Evolutionary conservation across 2,113 vertebrate genomes (phyloP), one percentile per base, ranked within the genome.

Genomic region (Ramphastos sulfuratus): DNA sequence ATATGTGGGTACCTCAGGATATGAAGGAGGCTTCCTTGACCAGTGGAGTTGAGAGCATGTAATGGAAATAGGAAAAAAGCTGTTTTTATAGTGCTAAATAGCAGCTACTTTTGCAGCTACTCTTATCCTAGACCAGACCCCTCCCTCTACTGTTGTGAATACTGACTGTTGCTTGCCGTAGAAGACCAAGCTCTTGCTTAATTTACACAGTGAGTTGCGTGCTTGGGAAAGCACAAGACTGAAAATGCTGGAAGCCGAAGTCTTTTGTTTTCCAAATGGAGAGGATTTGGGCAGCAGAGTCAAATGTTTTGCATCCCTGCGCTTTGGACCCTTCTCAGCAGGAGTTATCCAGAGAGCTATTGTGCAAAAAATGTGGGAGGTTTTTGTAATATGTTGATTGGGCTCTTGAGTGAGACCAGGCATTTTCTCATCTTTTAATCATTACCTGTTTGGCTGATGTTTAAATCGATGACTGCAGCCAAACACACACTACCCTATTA

Each of bases 391-490:
- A 14, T 31, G 75, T 89, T 92, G 94, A 94, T 75, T 72, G n/a
- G 66, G 35, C 82, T 81, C 66, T 75, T 75, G 70, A 75, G 81
- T 65, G 74, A 94, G 54, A 93, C 33, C 15, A 73, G 66, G 81
- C 55, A 70, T 89, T 95, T 92, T 81, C 70, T 91, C 87, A 94
- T 94, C 72, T 91, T 95, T 75, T 72, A 82, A 83, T 94, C 76
- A 86, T 93, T 92, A 88, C 82, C 82, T 86, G 61, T 78, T 92
- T 91, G 87, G 58, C 73, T 85, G 83, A 81, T 80, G 73, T 82
- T 94, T 90, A 85, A 93, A 92, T 93, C 94, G 82, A 78, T 81
- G 76, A 78, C 39, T 79, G 65, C 30, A 27, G 80, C 66, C 90
- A 88, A 90, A 82, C 27, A 44, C 54, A 94, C 58, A 23, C 50